Base-by-base conservation (phyloP, 2,888 invertebrate species). In the Dryobota labecula region DNA sequence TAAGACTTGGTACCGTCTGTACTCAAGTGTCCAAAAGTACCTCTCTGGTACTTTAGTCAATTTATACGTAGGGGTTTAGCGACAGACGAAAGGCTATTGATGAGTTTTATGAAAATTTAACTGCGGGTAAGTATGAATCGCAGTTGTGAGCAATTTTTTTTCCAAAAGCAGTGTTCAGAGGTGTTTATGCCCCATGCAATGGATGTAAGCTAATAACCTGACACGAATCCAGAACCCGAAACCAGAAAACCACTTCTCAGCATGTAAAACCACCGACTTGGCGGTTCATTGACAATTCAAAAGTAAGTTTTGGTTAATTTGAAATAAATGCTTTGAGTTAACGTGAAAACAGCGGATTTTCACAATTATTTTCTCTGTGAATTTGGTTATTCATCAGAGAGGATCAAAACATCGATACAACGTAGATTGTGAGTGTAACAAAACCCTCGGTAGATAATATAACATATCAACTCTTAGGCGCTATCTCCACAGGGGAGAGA, bases 31-130 rank as follows among this genome's bases (percentile, higher is more conserved):
- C 64, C 69, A 83, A 75, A 73, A 65, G 83, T 84, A 86, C 84
- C 73, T 45, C 30, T 20, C 18, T 41, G 82, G 78, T 86, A 84
- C 86, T 68, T 30, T 24, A 82, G 84, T 78, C 76, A 78, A 84
- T 84, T 84, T 79, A 71, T 68, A 82, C 84, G 84, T 79, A 64
- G 57, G 86, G 84, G 86, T 86, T 84, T 69, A 63, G 67, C 65
- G 84, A 56, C n/a, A 47, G 65, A 75, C 81, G 47, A 58, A 56
- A 43, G 53, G 51, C n/a, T 51, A 53, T 30, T 43, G 24, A 76
- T 47, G 61, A 61, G 43, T 49, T 76, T 43, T 45, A 18, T 27
- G 5, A 15, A 41, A 57, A 7, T 30, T 45, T 57, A n/a, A 77
- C 78, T 82, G 81, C 51, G 57, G 27, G 18, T 47, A 13, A 38